phyloP scores from a whole-genome alignment of 2,113 vertebrate genomes.

The Dromas ardeola region DNA sequence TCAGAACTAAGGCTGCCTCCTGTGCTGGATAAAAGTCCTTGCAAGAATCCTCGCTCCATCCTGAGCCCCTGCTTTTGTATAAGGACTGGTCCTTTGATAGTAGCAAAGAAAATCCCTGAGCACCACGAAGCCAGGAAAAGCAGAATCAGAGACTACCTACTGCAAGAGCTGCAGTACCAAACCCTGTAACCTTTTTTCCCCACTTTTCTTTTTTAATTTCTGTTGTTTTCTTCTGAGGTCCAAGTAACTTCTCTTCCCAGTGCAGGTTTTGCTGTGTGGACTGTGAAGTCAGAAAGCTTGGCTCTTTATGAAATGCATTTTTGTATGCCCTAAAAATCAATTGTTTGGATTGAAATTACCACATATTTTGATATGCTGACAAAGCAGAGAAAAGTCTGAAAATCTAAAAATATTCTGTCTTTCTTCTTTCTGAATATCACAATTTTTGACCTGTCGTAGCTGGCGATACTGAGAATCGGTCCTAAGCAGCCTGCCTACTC shows the following conservation, averaged over 20 bases:
- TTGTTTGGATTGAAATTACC: background rate
- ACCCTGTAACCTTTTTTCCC: background rate
- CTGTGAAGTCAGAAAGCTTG: background rate
- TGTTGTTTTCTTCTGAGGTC: background rate
- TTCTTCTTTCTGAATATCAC: background rate
- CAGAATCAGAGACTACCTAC: background rate
- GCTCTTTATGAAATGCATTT: background rate
- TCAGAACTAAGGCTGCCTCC: background rate
- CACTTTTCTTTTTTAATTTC: background rate
- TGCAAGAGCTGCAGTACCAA: background rate
- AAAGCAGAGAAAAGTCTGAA: background rate
- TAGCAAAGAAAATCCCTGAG: conserved; percentile 6
- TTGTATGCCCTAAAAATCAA: background rate
- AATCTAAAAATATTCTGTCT: background rate
- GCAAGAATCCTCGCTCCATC: background rate
- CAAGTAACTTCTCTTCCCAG: background rate
- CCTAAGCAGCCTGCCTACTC: background rate
- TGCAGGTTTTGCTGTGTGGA: background rate
- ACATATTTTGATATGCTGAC: background rate
- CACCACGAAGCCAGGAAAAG: background rate
- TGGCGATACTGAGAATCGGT: background rate
- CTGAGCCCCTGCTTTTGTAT: conserved; percentile 2
- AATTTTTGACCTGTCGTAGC: background rate
- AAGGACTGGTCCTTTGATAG: conserved; percentile 4
- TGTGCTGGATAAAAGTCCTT: conserved; percentile 29